A percentile compares a stretch with the other conserved stretches of the same genome.
Conservation (phyloP, 2,888 invertebrate species). For the Mesopsocus fuscifrons region DNA sequence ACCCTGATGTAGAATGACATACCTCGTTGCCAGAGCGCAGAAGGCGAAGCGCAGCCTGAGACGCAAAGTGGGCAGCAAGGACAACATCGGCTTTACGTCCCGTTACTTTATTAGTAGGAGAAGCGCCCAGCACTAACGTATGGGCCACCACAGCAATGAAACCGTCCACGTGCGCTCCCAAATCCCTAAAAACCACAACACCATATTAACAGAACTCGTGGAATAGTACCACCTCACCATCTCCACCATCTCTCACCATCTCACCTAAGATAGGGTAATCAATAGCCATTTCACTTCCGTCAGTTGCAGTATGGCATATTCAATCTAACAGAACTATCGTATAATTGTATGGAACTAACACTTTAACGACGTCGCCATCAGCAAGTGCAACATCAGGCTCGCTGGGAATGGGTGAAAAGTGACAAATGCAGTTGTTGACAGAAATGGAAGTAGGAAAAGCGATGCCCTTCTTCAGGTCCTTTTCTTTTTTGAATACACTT, state of each 20-base stretch:
- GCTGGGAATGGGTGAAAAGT: conserved; percentile 89
- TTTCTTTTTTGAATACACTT: conserved; percentile 96
- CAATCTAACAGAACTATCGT: no score
- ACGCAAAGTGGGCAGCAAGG: conserved; percentile 85
- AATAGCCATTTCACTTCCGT: no score
- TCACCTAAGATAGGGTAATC: no score
- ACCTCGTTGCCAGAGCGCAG: conserved; percentile 83
- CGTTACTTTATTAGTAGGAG: conserved; percentile 48
- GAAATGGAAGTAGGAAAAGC: conserved; percentile 98
- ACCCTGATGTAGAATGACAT: no score
- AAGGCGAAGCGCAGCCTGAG: conserved; percentile 85
- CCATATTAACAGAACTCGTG: no score
- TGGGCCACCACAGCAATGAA: conserved; percentile 97
- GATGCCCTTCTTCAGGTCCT: conserved; percentile 94
- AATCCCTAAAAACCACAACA: conserved; percentile 49
- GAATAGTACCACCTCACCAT: no score
- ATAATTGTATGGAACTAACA: no score
- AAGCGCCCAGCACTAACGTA: conserved; percentile 73
- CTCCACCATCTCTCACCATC: no score
- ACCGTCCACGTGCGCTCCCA: conserved; percentile 97
- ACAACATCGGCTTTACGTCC: conserved; percentile 90
- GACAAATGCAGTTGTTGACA: conserved; percentile 97
- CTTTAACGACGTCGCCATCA: conserved; percentile 89
- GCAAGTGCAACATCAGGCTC: conserved; percentile 75
- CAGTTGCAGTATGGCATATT: no score